These are phyloP conservation scores for Campopleginae sp. DNA, from an alignment of 2,888 invertebrate species.

Conservation along the genomic window DNA sequence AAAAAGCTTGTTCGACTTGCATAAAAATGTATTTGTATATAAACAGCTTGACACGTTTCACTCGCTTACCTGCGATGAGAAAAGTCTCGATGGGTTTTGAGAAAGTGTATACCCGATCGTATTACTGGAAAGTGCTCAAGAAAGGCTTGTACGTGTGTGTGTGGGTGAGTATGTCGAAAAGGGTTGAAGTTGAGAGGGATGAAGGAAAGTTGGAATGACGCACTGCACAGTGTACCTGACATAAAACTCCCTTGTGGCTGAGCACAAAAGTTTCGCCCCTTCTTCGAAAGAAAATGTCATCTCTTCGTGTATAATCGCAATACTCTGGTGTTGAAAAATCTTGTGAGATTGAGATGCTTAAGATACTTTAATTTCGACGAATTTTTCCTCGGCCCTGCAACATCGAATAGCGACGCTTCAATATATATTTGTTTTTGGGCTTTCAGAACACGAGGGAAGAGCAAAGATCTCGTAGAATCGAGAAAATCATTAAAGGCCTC, in stretches of 20 bases:
- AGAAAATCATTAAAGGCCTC: conserved; percentile 81
- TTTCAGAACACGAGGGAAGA: conserved; percentile 82
- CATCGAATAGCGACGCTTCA: neutral
- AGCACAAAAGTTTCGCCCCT: conserved; percentile 48
- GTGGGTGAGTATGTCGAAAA: neutral
- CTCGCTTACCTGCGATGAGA: conserved; percentile 31
- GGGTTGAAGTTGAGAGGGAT: neutral
- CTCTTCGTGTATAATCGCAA: neutral
- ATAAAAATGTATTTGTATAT: conserved; percentile 15
- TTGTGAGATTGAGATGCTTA: neutral
- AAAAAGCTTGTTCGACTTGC: conserved; percentile 44
- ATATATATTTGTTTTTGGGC: conserved; percentile 21
- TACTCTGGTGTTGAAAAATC: conserved; percentile 32
- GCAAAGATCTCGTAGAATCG: conserved; percentile 80
- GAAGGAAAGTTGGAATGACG: conserved; percentile 50
- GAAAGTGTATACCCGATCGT: conserved; percentile 59
- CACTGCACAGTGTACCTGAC: conserved; percentile 18
- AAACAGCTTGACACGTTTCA: conserved; percentile 27
- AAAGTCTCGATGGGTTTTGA: conserved; percentile 45
- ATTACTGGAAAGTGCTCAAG: conserved; percentile 63
- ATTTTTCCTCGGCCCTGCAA: conserved; percentile 21
- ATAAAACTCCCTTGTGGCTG: conserved; percentile 35
- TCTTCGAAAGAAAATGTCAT: conserved; percentile 35
- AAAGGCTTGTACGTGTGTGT: neutral
- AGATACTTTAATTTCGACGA: conserved; percentile 6